Base-by-base conservation (phyloP, 1,140 invertebrate genomes). In the Geopemphigus sp. region DNA sequence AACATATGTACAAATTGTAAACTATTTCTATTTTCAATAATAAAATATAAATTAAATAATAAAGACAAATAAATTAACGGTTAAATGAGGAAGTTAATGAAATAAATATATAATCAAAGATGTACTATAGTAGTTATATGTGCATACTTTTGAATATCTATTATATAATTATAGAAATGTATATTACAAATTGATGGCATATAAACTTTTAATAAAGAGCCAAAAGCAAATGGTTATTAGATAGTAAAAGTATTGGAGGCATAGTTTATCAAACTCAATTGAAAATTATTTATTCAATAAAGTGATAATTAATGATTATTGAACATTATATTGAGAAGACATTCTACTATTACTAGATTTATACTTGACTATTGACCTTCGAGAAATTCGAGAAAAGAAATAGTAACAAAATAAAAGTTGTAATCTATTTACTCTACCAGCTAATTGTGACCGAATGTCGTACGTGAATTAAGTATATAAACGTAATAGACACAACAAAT, bases 231-330 rank as follows among this genome's bases (percentile, higher is more conserved):
- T 29, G 6, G 29, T 63, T 63, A 64, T 64, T 39, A 10, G 11
- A 45, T 64, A 39, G n/a, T 47, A n/a, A 45, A 45, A 66, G 22
- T 22, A 45, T 45, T 45, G 45, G 26, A 32, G 17, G 26, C 59
- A 61, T 26, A 29, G 24, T 39, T 32, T n/a, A 64, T 39, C 32
- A n/a, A 64, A 4, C 19, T 64, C 19, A 64, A 64, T 64, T 64
- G 63, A 64, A 39, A 64, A 64, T 64, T 61, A 64, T 64, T 64
- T 64, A 64, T 64, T 17, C 17, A 64, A 32, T 39, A 64, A 29
- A 8, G 8, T 8, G 8, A 39, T 39, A 39, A 39, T 39, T 39
- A 39, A 39, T 39, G 32, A 8, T 8, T 39, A 39, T 39, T 39
- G 32, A 39, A 39, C 32, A 4, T 39, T 39, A 39, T 39, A 39